These are phyloP conservation scores for Aix galericulata DNA, from an alignment of 2,113 vertebrate species.

Conservation along the genomic window DNA sequence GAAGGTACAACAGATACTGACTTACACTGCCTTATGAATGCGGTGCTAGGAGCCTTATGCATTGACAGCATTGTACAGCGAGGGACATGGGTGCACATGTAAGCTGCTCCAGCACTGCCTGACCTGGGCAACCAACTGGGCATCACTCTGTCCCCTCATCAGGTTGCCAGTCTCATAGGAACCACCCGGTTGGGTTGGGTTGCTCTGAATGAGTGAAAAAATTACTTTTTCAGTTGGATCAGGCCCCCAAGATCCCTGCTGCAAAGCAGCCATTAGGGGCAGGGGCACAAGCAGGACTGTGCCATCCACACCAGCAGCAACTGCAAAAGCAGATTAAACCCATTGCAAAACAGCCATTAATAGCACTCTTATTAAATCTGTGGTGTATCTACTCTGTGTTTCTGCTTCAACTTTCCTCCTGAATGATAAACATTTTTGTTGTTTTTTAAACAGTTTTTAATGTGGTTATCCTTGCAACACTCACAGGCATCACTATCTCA, in stretches of 20 bases:
- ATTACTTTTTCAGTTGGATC: neutral
- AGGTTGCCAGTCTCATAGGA: neutral
- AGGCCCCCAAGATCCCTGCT: neutral
- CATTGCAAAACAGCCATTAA: neutral
- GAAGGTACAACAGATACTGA: neutral
- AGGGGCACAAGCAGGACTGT: neutral
- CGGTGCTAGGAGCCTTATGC: neutral
- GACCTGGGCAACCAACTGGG: neutral
- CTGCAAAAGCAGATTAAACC: neutral
- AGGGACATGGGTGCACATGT: rapidly evolving
- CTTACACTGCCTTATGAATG: neutral
- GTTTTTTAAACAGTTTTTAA: neutral
- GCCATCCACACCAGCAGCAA: neutral
- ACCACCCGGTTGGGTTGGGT: too few species aligned
- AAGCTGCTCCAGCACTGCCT: neutral
- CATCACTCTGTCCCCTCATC: neutral
- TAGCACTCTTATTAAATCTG: neutral
- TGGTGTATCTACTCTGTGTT: rapidly evolving
- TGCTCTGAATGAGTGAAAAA: neutral
- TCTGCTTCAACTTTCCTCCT: neutral
- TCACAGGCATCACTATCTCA: neutral
- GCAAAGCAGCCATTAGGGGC: neutral
- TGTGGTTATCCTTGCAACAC: neutral
- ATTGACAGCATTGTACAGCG: rapidly evolving
- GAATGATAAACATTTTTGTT: neutral